Evolutionary conservation across 2,113 vertebrate species (phyloP), one percentile per base, ranked within the genome.

Genomic region (Thamnaconus septentrionalis): DNA sequence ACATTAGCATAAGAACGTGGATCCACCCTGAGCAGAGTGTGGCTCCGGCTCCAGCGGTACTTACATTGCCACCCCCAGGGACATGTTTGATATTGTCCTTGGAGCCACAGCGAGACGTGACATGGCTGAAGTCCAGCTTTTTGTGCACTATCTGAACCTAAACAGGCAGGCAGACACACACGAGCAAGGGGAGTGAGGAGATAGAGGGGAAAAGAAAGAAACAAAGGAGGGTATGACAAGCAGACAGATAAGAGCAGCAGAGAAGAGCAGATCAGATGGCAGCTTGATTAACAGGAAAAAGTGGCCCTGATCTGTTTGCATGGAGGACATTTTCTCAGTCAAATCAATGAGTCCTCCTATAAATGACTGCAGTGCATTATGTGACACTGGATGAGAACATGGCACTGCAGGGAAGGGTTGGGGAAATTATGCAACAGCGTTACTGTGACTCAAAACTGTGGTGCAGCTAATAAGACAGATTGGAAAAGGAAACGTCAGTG

Each of bases 61-160:
- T 97, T 95, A 99, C 97, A 91, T 98, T 98, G 87, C 97, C 97
- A 92, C 97, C 97, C 93, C 97, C 97, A 90, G 97, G 97, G 92
- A 98, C 94, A 94, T 99, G 97, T 94, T 98, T 98, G 93, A 99
- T 98, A 95, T 99, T 99, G 95, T 98, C 97, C 93, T 98, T 98
- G 93, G 97, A 99, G 87, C 97, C 97, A 93, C 97, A 99, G 93
- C 98, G 97, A 89, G 97, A 98, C 81, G 98, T 98, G 92, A 99
- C 84, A 82, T 99, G 97, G 92, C 96, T 98, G 95, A 98, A 99
- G 95, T 95, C 98, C 91, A 95, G 89, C 91, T 98, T 98, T 95
- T 99, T 98, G 94, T 95, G 96, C 91, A 96, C 93, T 94, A 98
- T 96, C 94, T 98, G 96, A 93, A 99, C 95, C 96, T 98, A 87